Evolutionary conservation across 2,113 vertebrate genomes (phyloP), one percentile per base, ranked within the genome.

Genomic region (Lycaon pictus): DNA sequence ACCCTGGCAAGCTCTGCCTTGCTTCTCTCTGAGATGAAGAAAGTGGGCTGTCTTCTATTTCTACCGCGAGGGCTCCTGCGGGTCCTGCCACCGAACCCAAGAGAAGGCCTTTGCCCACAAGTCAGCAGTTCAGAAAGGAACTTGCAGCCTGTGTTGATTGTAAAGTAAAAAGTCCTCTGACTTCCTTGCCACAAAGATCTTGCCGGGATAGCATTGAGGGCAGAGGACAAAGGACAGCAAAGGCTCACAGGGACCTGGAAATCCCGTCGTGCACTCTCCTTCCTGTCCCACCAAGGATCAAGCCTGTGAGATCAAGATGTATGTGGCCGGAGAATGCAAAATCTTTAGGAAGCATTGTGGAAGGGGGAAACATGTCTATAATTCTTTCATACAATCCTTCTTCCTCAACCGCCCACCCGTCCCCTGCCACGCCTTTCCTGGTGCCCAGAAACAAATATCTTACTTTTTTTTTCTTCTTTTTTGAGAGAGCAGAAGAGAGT

Each of bases 131-230:
- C 58, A 63, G 43, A 93, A 79, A 77, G 63, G 76, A 87, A 29
- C 16, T 51, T 72, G 3, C 56, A 71, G 56, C 51, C 37, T 86
- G 48, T 79, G 48, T 55, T 56, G 22, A 87, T 27, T 55, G 56
- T 80, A 16, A 93, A 91, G 65, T 29, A 56, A 93, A 88, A 91
- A n/a, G 1, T 65, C 10, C 35, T 56, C 74, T 35, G 86, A 35
- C n/a, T 2, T 10, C 13, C 65, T 98, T 88, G 32, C n/a, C 82
- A 63, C 87, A 71, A 81, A 90, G 25, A 11, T 96, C 58, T 91
- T 51, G 58, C n/a, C 58, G 63, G 4, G 56, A 43, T 72, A 83
- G 48, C 43, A 48, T 67, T 90, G 72, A 95, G 4, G 55, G 67
- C 51, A 43, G 55, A 16, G 48, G 76, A 72, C 27, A 22, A 55